Base-by-base conservation (phyloP, 2,113 vertebrate genomes). In the Marcusenius ussheri region DNA sequence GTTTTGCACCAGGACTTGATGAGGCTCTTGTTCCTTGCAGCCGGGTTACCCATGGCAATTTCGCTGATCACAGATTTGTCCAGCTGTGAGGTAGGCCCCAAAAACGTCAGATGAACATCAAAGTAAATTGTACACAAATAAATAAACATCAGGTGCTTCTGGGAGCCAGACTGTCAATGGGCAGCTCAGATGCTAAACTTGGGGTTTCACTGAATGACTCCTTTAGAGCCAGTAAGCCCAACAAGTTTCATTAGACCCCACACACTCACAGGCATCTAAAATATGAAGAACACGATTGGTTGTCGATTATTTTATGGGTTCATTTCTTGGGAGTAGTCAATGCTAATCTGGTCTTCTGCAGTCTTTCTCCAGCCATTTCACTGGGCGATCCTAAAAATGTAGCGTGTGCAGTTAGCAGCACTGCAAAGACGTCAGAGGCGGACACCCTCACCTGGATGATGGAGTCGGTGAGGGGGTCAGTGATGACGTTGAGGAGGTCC, bases 401-500 rank as follows among this genome's bases (percentile, higher is more conserved):
- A 51, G 10, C 2, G 0, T 3, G 3, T 46, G 9, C 39, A n/a
- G 7, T 39, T 85, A 27, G 4, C 9, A 45, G 8, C 49, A 10
- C 7, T 42, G 21, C 47, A 13, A 15, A 45, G 21, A 8, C n/a
- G 3, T 8, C 24, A 19, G 31, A 42, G n/a, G 46, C 45, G 1
- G 19, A 31, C 11, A 8, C 31, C 21, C 93, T 88, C 95, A 99
- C 98, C 98, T 98, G 95, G 90, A 99, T 95, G 56, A 99, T 98
- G 91, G 97, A 95, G 90, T 97, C 94, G 6, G 98, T 99, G 62
- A 99, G 96, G 1, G 98, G 98, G 70, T 98, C 96, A 0, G 98
- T 99, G 94, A 99, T 99, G 91, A 98, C 97, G 91, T 98, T 99
- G 39, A 99, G 96, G 90, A 99, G 94, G 31, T 97, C 96, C 0